A percentile compares a stretch with the other conserved stretches of the same genome.
phyloP scores from a whole-genome alignment of 2,113 vertebrate species.

The Clarias magur region DNA sequence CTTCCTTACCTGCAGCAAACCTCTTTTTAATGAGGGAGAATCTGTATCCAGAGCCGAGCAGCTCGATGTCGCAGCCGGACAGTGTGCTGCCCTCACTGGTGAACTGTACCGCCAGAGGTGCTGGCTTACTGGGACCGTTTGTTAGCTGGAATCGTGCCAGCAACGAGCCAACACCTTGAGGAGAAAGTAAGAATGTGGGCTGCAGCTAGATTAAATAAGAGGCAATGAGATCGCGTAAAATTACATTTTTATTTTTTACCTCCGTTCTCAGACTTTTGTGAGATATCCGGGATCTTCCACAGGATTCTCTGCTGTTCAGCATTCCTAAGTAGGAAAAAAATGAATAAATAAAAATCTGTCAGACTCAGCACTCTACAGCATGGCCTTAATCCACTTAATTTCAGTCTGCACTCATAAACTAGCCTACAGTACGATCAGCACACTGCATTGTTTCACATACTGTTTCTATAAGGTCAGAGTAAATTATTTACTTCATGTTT shows the following conservation, averaged over 20 bases:
- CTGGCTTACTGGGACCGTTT: constrained; percentile 89
- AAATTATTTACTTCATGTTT: too few species aligned
- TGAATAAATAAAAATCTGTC: neutral
- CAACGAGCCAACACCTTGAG: constrained; percentile 87
- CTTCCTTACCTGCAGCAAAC: constrained; percentile 88
- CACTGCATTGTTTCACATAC: neutral
- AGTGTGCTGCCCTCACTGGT: constrained; percentile 96
- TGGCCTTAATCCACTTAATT: neutral
- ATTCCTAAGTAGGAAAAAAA: constrained; percentile 77
- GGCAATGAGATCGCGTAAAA: neutral
- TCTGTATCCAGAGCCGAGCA: constrained; percentile 90
- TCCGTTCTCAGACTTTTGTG: constrained; percentile 97
- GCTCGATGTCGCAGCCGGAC: constrained; percentile 93
- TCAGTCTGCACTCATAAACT: neutral
- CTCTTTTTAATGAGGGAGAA: constrained; percentile 98
- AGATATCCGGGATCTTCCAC: constrained; percentile 99
- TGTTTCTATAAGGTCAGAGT: neutral
- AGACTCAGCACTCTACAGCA: neutral
- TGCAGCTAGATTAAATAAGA: neutral
- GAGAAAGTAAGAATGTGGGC: neutral
- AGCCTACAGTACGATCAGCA: too few species aligned
- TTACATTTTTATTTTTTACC: constrained; percentile 70
- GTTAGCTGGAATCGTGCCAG: constrained; percentile 91
- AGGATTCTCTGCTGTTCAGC: constrained; percentile 93
- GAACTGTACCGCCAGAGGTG: constrained; percentile 92